These are phyloP conservation scores for Takifugu flavidus DNA, from an alignment of 2,113 vertebrate species.

Conservation along the genomic window DNA sequence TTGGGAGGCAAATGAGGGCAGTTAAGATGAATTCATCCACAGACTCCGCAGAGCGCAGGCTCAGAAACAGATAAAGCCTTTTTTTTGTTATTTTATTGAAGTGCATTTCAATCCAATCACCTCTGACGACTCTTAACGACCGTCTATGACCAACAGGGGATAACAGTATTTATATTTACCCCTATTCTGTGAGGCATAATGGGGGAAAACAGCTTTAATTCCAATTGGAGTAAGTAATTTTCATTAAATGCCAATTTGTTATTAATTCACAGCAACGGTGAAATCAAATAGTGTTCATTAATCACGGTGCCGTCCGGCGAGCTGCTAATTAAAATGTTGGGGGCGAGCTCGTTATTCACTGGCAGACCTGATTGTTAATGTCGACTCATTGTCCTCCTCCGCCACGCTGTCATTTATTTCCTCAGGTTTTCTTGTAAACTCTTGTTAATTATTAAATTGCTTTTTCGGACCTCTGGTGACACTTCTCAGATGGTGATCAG, in stretches of 20 bases:
- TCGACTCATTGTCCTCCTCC: conserved; percentile 80
- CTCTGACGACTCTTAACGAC: conserved; percentile 61
- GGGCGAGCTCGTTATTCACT: conserved; percentile 80
- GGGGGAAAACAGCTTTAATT: conserved; percentile 68
- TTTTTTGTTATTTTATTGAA: conserved; percentile 41
- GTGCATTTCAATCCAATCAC: conserved; percentile 54
- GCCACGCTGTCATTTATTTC: conserved; percentile 78
- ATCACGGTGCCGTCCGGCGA: conserved; percentile 77
- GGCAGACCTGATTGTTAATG: conserved; percentile 82
- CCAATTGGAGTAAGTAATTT: conserved; percentile 79
- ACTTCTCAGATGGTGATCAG: conserved; percentile 69
- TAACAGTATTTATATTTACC: conserved; percentile 65
- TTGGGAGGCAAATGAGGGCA: not conserved
- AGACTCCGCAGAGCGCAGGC: conserved; percentile 20
- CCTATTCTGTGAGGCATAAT: conserved; percentile 56
- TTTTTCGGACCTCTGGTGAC: conserved; percentile 67
- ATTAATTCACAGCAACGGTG: conserved; percentile 81
- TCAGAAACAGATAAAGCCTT: conserved; percentile 49
- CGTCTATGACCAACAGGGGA: conserved; percentile 65
- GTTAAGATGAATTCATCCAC: conserved; percentile 29
- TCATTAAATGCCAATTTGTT: conserved; percentile 85
- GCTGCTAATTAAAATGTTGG: conserved; percentile 83
- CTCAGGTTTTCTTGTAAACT: conserved; percentile 79
- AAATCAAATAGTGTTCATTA: conserved; percentile 84
- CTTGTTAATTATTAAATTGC: conserved; percentile 79